Percentiles rank a stretch among this genome's conserved stretches.
These are phyloP conservation scores for Hemibagrus wyckioides DNA, from an alignment of 2,113 vertebrate genomes.

Conservation along the genomic window DNA sequence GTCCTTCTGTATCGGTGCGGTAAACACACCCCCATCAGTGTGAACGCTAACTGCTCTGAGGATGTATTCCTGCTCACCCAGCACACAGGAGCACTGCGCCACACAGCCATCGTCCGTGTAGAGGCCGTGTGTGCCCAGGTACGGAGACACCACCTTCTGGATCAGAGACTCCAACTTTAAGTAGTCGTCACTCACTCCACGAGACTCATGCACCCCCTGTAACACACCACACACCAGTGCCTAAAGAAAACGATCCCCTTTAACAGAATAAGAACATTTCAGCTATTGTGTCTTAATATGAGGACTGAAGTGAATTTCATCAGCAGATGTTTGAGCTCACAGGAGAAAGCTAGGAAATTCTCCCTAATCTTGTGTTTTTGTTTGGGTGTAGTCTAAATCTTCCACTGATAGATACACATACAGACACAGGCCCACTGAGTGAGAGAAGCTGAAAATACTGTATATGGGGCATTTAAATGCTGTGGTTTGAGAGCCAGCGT, in stretches of 20 bases:
- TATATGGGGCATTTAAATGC: no score
- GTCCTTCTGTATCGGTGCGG: not conserved
- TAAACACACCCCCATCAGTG: not conserved
- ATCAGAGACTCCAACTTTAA: conserved; percentile 88
- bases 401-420: not conserved
- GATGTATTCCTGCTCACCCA: conserved; percentile 74
- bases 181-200: conserved; percentile 89
- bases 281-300: not conserved
- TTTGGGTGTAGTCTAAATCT: not conserved
- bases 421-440: no score
- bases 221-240: conserved; percentile 39
- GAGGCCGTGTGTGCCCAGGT: conserved; percentile 89
- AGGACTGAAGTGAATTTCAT: no score
- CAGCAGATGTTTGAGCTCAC: no score
- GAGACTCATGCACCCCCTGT: conserved; percentile 92
- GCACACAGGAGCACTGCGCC: conserved; percentile 81
- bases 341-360: no score
- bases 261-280: not conserved
- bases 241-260: not conserved
- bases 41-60: not conserved
- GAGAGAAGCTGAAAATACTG: no score
- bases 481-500: no score
- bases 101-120: conserved; percentile 81
- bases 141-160: conserved; percentile 94
- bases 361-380: no score